phyloP scores from a whole-genome alignment of 2,113 vertebrate species.

The Istiophorus platypterus region DNA sequence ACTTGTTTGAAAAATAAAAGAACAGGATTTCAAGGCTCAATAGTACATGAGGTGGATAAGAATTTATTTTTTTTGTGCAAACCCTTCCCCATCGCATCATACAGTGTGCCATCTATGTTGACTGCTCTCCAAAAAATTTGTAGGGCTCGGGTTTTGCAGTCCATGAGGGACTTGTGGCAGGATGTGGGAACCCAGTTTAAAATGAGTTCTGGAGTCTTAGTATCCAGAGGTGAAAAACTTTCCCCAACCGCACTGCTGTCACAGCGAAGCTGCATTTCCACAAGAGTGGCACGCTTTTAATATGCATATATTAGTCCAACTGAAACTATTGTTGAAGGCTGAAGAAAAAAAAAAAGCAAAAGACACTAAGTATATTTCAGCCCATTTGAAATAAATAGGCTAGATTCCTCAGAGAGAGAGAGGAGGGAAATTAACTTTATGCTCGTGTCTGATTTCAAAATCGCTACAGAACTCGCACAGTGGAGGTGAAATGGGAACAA shows the following conservation, averaged over 20 bases:
- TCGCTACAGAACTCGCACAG: slow-evolving; percentile 5
- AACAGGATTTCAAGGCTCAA: not conserved
- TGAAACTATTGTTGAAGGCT: slow-evolving; percentile 68
- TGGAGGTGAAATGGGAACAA: slow-evolving; percentile 54
- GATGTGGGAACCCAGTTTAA: slow-evolving; percentile 62
- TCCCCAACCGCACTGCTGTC: slow-evolving; percentile 52
- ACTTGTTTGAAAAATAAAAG: slow-evolving; percentile 28
- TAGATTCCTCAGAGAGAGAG: slow-evolving; percentile 45
- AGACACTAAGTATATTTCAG: slow-evolving; percentile 49
- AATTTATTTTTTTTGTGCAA: slow-evolving; percentile 4
- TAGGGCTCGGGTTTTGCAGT: slow-evolving; percentile 39
- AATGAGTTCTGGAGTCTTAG: slow-evolving; percentile 50
- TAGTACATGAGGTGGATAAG: not conserved
- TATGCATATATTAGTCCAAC: slow-evolving; percentile 77
- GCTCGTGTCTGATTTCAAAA: slow-evolving; percentile 63
- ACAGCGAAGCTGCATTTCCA: slow-evolving; percentile 50
- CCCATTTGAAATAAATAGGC: slow-evolving; percentile 66
- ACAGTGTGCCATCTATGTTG: slow-evolving; percentile 16
- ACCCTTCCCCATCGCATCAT: slow-evolving; percentile 47
- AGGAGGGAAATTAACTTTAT: slow-evolving; percentile 55
- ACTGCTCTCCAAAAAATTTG: slow-evolving; percentile 49
- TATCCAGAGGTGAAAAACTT: slow-evolving; percentile 70
- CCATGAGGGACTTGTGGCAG: slow-evolving; percentile 53
- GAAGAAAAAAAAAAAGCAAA: slow-evolving; percentile 39
- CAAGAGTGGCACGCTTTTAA: slow-evolving; percentile 62